A percentile compares a stretch with the other conserved stretches of the same genome.
phyloP scores from a whole-genome alignment of 2,888 invertebrate species.

The Sesia bembeciformis region DNA sequence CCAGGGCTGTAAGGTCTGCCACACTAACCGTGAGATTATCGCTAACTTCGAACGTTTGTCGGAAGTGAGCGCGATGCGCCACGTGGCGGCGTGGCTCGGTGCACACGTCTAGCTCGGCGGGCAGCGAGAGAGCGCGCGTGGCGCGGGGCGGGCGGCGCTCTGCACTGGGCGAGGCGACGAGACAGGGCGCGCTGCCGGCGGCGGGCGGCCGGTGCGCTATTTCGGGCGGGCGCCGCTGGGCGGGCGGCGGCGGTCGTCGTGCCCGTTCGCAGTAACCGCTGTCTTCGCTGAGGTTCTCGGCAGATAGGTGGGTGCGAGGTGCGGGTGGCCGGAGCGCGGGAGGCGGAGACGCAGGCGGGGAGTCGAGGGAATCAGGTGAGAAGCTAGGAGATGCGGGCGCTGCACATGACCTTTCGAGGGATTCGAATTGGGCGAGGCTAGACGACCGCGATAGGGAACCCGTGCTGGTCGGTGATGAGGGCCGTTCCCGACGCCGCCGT shows the following conservation, averaged over 20 bases:
- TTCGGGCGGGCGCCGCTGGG: slow-evolving; percentile 41
- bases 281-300: slow-evolving; percentile 86
- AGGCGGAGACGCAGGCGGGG: slow-evolving; percentile 54
- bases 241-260: slow-evolving; percentile 48
- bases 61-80: slow-evolving; percentile 51
- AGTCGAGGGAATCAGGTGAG: slow-evolving; percentile 66
- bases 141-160: slow-evolving; percentile 47
- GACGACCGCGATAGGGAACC: slow-evolving; percentile 84
- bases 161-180: slow-evolving; percentile 37
- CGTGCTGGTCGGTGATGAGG: slow-evolving; percentile 53
- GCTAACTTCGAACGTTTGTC: slow-evolving; percentile 61
- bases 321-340: slow-evolving; percentile 36
- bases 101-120: slow-evolving; percentile 79
- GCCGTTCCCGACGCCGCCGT: slow-evolving; percentile 78
- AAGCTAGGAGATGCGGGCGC: slow-evolving; percentile 59
- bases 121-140: slow-evolving; percentile 70
- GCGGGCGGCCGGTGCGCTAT: slow-evolving; percentile 36
- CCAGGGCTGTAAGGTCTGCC: slow-evolving; percentile 75
- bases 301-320: slow-evolving; percentile 74
- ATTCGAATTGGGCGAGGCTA: slow-evolving; percentile 89
- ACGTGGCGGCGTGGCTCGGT: slow-evolving; percentile 49
- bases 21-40: slow-evolving; percentile 76
- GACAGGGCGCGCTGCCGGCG: slow-evolving; percentile 59
- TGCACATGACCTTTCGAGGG: slow-evolving; percentile 78
- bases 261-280: slow-evolving; percentile 82